Conservation (phyloP, 2,113 vertebrate species). For the Hucho hucho region DNA sequence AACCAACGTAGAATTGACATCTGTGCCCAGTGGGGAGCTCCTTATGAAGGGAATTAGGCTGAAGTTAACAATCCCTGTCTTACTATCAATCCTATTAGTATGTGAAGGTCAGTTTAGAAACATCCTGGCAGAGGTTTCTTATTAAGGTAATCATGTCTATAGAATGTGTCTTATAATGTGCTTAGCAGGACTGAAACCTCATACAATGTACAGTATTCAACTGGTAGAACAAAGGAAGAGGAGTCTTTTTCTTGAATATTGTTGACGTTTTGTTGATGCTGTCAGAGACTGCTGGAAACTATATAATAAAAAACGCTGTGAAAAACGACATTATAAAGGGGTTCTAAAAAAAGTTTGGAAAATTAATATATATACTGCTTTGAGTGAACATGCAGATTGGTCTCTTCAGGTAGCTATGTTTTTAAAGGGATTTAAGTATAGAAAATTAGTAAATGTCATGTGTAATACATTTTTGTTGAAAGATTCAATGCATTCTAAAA, state of each 20-base stretch:
- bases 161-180: neutral
- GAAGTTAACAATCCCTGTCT: slow-evolving; percentile 60
- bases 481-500: neutral
- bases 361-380: too few species aligned
- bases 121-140: slow-evolving; percentile 13
- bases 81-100: slow-evolving; percentile 66
- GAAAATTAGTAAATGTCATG: neutral
- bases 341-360: too few species aligned
- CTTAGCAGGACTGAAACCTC: neutral
- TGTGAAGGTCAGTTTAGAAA: slow-evolving; percentile 67
- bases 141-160: slow-evolving; percentile 2
- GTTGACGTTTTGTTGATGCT: neutral
- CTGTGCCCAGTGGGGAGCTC: slow-evolving; percentile 24
- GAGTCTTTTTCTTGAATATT: neutral
- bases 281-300: neutral
- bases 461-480: neutral
- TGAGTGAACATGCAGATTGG: too few species aligned
- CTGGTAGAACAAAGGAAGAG: neutral
- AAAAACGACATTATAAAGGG: too few species aligned
- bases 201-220: neutral
- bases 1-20: too few species aligned
- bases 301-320: too few species aligned
- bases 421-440: too few species aligned
- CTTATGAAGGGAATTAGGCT: slow-evolving; percentile 64
- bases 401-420: too few species aligned